Evolutionary conservation across 2,888 invertebrate species (phyloP).

Genomic region (Deroplatys truncata): DNA sequence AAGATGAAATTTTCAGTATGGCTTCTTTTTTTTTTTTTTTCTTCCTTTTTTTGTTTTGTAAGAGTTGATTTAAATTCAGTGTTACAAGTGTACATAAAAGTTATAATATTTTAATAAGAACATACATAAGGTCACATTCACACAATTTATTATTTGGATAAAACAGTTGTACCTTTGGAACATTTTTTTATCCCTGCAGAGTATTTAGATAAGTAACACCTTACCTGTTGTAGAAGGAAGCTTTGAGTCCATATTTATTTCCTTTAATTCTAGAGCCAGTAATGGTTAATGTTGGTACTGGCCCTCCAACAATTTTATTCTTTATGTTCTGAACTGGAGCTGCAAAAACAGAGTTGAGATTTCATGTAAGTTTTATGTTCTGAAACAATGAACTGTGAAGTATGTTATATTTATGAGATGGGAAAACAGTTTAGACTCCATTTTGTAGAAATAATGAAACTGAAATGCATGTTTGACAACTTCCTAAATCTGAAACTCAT

Average conservation of each 20-base stretch:
- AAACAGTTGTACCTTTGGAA: neutral
- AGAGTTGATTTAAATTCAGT: too few species aligned
- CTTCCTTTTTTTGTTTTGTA: too few species aligned
- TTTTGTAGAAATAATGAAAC: neutral
- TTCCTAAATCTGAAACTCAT: too few species aligned
- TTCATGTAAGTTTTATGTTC: neutral
- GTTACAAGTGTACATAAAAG: too few species aligned
- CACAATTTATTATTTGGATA: too few species aligned
- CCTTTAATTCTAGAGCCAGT: conserved; percentile 70
- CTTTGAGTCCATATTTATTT: conserved; percentile 76
- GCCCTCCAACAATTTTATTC: conserved; percentile 71
- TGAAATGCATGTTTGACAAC: too few species aligned
- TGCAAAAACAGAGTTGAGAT: conserved; percentile 6
- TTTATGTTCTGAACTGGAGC: conserved; percentile 54
- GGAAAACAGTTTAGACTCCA: neutral
- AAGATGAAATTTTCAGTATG: too few species aligned
- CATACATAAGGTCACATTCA: too few species aligned
- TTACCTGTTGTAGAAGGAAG: conserved; percentile 72
- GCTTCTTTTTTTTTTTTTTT: too few species aligned
- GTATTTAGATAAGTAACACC: neutral
- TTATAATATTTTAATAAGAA: too few species aligned
- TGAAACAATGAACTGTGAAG: too few species aligned
- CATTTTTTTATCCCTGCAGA: neutral
- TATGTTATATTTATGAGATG: neutral
- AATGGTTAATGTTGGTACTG: conserved; percentile 70